These are phyloP conservation scores for Mobula birostris DNA, from an alignment of 2,113 vertebrate genomes.

Conservation along the genomic window DNA sequence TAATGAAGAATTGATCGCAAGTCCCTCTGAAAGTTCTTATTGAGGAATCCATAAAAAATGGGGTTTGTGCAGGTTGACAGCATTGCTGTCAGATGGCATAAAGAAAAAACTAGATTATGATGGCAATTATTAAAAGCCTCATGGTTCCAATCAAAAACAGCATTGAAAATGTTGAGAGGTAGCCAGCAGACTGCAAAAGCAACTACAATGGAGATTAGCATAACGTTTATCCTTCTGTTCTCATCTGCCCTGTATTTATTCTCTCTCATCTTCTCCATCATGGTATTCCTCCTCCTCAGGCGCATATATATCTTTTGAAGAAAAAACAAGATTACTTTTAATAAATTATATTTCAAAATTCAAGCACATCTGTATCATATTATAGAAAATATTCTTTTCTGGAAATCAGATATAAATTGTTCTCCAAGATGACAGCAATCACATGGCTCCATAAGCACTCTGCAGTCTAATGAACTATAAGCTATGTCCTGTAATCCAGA, in stretches of 20 bases:
- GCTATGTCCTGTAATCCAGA: too few species aligned
- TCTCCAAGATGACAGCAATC: not conserved
- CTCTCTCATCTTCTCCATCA: conserved; percentile 80
- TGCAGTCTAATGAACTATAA: not conserved
- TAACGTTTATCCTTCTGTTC: conserved; percentile 72
- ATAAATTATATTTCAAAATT: not conserved
- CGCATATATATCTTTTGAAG: conserved; percentile 70
- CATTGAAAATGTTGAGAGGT: conserved; percentile 78
- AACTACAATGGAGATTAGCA: conserved; percentile 78
- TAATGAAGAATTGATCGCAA: conserved; percentile 71
- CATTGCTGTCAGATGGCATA: conserved; percentile 80
- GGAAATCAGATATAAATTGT: not conserved
- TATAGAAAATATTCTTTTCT: not conserved
- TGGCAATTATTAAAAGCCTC: conserved; percentile 68
- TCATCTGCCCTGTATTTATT: conserved; percentile 71
- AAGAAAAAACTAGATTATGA: conserved; percentile 73
- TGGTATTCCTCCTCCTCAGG: conserved; percentile 66
- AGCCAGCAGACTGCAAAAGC: conserved; percentile 79
- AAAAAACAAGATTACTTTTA: conserved; percentile 32
- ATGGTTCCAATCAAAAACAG: conserved; percentile 75
- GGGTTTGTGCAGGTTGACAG: conserved; percentile 80
- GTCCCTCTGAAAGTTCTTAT: conserved; percentile 82
- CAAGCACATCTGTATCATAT: not conserved
- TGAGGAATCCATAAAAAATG: conserved; percentile 79
- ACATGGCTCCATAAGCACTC: not conserved